Base-by-base conservation (phyloP, 1,140 invertebrate species). In the Drosophila sucinea region DNA sequence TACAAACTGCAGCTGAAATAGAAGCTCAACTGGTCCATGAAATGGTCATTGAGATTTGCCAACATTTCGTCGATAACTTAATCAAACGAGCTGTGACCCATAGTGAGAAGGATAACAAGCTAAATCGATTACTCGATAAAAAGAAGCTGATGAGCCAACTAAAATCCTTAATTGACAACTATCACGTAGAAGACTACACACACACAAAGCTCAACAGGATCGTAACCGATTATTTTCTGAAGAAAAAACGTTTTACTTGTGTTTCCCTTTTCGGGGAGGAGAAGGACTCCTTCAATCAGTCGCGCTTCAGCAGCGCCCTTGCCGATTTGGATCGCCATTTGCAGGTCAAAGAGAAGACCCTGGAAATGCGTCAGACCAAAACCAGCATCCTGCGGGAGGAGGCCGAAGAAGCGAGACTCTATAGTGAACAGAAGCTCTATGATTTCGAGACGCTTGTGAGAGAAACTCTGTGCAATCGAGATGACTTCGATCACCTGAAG, bases 291-390 rank as follows among this genome's bases (percentile, higher is more conserved):
- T 17, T 80, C 4, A 54, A 68, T 2, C 30, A 30, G 30, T 4
- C 29, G 6, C 66, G 81, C 0, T 25, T 33, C 0, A 4, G 1
- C 1, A 3, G 4, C 0, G 54, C 66, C 0, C 23, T 84, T 4
- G 0, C 27, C 0, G 38, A 67, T 3, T 8, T 80, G 2, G 81
- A 83, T 2, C 7, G 25, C 2, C 29, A 30, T 5, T 56, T 83
- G 8, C 3, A 55, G 5, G 4, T 33, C 0, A 3, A 65, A 17
- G 1, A 6, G 1, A 4, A 30, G 4, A 60, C 41, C 1, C 6
- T 35, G 4, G 1, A 58, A 0, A 0, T 7, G 1, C 6, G 0
- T 11, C 4, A 33, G 1, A 41, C 35, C 0, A 17, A 27, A 3
- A 0, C 61, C 0, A 10, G 0, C 0, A 1, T 41, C 1, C 40